Evolutionary conservation across 2,888 invertebrate species (phyloP), one percentile per base, ranked within the genome.

Genomic region (Drosophila phalerata): DNA sequence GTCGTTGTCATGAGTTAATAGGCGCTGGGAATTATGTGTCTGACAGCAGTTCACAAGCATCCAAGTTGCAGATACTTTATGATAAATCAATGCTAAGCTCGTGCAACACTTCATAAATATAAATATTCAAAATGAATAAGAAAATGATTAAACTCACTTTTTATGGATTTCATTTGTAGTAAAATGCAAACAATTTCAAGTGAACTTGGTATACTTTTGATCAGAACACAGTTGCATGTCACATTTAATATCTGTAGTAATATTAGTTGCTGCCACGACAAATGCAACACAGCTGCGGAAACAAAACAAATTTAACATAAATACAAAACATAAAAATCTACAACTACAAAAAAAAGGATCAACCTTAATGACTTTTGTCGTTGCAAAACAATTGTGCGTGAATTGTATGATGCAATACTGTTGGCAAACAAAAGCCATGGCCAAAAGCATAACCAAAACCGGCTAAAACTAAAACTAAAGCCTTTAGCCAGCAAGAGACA

Each of bases 381-480:
- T 79, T 87, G 80, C 73, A 84, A 82, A 85, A 85, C 84, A 86
- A 85, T 86, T 85, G 84, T 85, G 85, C 86, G 84, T 84, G 85
- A 86, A 85, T 86, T 82, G 79, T 68, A 61, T 64, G 61, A 52
- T 72, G 62, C 60, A 53, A 52, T 70, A 61, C 57, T 45, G 68
- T 75, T 63, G 77, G 51, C 76, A 73, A 55, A 45, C 37, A 37
- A 38, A 25, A 15, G 15, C 40, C 53, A 53, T 19, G 19, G 49
- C 49, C 49, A 53, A 30, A 30, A 53, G 28, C 22, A 43, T 43
- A 43, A 25, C 9, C 28, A 42, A 34, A 28, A 53, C 17, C 51
- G 22, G 9, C 30, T 30, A 49, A 15, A 28, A 19, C 38, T 8
- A 17, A 4, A 42, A 22, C 40, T n/a, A 17, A 15, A 42, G 28